Conservation (phyloP, 2,888 invertebrate species). For the Diadegma fenestrale region DNA sequence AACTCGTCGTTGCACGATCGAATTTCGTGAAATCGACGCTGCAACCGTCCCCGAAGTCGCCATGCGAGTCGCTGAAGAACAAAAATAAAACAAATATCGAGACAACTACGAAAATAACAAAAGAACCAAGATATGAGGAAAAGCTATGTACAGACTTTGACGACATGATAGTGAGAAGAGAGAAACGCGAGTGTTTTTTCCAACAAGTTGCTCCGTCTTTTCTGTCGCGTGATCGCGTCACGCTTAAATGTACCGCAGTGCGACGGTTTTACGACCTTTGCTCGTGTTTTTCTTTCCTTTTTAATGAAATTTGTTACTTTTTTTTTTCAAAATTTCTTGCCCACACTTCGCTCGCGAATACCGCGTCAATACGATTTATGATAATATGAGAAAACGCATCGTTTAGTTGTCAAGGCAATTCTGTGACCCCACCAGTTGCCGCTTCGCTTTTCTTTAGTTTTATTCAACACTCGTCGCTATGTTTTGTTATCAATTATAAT, state of each 20-base stretch:
- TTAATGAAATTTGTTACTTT: not conserved
- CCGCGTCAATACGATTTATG: slow-evolving; percentile 69
- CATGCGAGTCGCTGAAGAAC: slow-evolving; percentile 48
- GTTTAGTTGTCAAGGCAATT: slow-evolving; percentile 5
- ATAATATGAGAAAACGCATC: slow-evolving; percentile 55
- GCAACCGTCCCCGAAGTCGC: slow-evolving; percentile 43
- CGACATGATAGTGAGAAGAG: slow-evolving; percentile 65
- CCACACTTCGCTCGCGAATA: slow-evolving; percentile 37
- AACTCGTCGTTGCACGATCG: slow-evolving; percentile 37
- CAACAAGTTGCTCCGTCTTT: slow-evolving; percentile 57
- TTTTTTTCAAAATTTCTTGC: not conserved
- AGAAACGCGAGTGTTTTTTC: slow-evolving; percentile 55
- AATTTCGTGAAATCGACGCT: slow-evolving; percentile 45
- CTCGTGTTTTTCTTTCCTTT: slow-evolving; percentile 2
- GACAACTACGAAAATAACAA: slow-evolving; percentile 21
- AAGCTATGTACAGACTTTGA: slow-evolving; percentile 66
- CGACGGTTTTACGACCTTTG: slow-evolving; percentile 10
- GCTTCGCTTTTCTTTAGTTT: slow-evolving; percentile 33
- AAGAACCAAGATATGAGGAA: slow-evolving; percentile 33
- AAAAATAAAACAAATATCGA: not conserved
- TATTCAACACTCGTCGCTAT: slow-evolving; percentile 22
- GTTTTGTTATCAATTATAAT: not conserved
- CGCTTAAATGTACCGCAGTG: slow-evolving; percentile 5
- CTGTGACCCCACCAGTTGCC: slow-evolving; percentile 47
- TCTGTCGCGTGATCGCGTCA: slow-evolving; percentile 42